Conservation (phyloP, 2,113 vertebrate species). For the Gopherus evgoodei region DNA sequence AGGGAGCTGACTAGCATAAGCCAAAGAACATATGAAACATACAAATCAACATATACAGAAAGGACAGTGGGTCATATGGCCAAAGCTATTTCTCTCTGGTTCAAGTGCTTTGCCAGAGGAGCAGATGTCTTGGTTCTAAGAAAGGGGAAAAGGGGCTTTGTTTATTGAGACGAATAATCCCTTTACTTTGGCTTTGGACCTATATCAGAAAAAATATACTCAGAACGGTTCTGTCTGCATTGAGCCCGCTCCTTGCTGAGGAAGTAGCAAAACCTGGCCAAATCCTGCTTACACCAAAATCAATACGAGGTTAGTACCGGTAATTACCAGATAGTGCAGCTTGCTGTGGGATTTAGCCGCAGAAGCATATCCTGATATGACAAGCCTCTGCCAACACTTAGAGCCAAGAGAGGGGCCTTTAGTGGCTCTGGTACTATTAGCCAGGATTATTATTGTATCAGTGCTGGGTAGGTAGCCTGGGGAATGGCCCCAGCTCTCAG, state of each 20-base stretch:
- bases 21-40: not conserved
- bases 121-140: constrained; percentile 6
- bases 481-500: not conserved
- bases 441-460: not conserved
- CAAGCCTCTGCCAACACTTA: not conserved
- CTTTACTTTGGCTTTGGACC: constrained; percentile 37
- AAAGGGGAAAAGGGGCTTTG: constrained; percentile 13
- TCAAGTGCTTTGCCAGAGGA: not conserved
- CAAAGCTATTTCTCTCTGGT: not conserved
- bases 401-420: not conserved
- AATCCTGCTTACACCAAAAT: not conserved
- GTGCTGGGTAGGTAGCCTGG: no score
- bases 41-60: not conserved
- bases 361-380: not conserved
- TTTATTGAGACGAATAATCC: constrained; percentile 30
- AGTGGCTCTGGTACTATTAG: not conserved
- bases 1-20: rapidly evolving
- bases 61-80: not conserved
- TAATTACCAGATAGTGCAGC: rapidly evolving
- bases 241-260: rapidly evolving
- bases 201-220: constrained; percentile 13
- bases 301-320: not conserved
- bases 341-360: not conserved
- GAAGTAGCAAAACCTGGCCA: not conserved
- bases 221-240: rapidly evolving